A percentile compares a stretch with the other conserved stretches of the same genome.
These are phyloP conservation scores for Cheilosia scutellata DNA, from an alignment of 2,888 invertebrate species.

Conservation along the genomic window DNA sequence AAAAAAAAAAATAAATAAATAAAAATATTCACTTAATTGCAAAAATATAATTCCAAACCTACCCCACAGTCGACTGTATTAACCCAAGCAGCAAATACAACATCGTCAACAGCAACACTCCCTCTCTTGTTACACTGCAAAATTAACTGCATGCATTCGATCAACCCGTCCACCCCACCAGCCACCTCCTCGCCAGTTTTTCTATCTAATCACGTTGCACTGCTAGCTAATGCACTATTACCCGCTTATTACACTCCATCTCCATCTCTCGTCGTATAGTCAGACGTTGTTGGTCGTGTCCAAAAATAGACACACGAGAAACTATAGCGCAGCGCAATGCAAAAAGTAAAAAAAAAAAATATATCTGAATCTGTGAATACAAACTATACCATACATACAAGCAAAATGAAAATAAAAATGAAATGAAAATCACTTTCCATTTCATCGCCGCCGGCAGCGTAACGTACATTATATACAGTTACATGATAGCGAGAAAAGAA, in stretches of 20 bases:
- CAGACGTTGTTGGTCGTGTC: slow-evolving; percentile 49
- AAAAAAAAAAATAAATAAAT: slow-evolving; percentile 12
- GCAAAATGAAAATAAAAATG: slow-evolving; percentile 39
- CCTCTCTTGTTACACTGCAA: slow-evolving; percentile 32
- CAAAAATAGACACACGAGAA: slow-evolving; percentile 65
- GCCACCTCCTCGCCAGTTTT: slow-evolving; percentile 14
- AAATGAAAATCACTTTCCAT: slow-evolving; percentile 75
- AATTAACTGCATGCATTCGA: slow-evolving; percentile 54
- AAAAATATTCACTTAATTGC: slow-evolving; percentile 44
- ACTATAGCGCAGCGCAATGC: slow-evolving; percentile 7
- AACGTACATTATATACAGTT: not conserved
- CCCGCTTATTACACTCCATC: slow-evolving; percentile 45
- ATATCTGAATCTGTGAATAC: not conserved
- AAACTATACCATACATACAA: not conserved
- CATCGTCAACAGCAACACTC: slow-evolving; percentile 35
- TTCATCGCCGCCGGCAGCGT: slow-evolving; percentile 43
- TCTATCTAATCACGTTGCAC: slow-evolving; percentile 69
- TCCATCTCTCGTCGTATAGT: slow-evolving; percentile 19
- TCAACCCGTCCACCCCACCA: not conserved
- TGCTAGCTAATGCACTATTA: slow-evolving; percentile 61
- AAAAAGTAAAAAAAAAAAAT: slow-evolving; percentile 24
- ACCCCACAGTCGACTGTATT: slow-evolving; percentile 64
- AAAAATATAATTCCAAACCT: slow-evolving; percentile 59
- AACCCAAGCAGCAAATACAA: slow-evolving; percentile 57
- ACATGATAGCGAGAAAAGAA: slow-evolving; percentile 23